Evolutionary conservation across 2,797 vertebrate genomes (phyloP).

Genomic region (Myiothlypis coronata): DNA sequence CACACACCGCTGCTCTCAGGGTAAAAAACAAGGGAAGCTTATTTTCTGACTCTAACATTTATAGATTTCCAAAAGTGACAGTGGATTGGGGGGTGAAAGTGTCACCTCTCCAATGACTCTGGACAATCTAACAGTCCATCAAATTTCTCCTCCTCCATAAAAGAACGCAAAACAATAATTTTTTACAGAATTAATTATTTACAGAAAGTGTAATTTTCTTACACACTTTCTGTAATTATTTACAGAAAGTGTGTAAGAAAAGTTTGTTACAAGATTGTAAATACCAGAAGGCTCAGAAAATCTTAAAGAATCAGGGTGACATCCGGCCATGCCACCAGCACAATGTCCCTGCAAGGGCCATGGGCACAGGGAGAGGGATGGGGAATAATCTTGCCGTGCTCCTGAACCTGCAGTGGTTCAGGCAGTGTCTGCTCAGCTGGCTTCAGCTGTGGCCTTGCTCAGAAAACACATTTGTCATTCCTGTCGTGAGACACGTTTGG

Average conservation of each 20-base stretch:
- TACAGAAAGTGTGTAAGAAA: not conserved
- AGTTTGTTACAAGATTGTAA: not conserved
- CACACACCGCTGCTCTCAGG: too few species aligned
- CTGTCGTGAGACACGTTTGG: not conserved
- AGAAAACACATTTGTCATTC: constrained; percentile 10
- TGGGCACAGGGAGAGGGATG: accelerated
- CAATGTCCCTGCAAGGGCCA: accelerated
- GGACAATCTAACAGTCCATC: not conserved
- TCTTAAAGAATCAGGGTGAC: not conserved
- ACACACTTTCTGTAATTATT: not conserved
- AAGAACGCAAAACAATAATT: not conserved
- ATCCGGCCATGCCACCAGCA: not conserved
- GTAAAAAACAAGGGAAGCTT: not conserved
- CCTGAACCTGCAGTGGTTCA: accelerated
- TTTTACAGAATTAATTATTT: not conserved
- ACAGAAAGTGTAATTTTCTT: not conserved
- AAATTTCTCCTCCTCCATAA: not conserved
- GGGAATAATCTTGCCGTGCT: accelerated
- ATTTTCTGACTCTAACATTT: not conserved
- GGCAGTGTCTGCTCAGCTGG: not conserved
- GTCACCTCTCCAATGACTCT: not conserved
- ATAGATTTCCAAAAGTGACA: not conserved
- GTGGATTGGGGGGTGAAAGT: not conserved
- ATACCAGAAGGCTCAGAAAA: not conserved
- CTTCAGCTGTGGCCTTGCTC: not conserved